These are phyloP conservation scores for Cactoblastis cactorum DNA, from an alignment of 2,888 invertebrate species.

Conservation along the genomic window DNA sequence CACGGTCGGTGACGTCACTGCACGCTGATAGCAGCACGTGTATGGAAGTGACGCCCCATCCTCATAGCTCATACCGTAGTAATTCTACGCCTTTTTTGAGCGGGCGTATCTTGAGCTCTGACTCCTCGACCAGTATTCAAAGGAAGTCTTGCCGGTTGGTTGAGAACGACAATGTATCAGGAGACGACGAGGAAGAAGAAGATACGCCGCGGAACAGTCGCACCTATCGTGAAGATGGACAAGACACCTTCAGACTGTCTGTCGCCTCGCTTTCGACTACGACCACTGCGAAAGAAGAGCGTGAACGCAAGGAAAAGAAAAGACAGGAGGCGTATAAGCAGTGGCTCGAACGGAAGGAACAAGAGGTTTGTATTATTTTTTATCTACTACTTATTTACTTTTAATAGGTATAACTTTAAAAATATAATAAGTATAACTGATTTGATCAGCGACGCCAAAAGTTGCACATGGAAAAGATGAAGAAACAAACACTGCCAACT, in stretches of 20 bases:
- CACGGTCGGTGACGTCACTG: slow-evolving; percentile 63
- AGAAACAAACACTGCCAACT: slow-evolving; percentile 35
- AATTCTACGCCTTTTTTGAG: slow-evolving; percentile 66
- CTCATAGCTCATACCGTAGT: slow-evolving; percentile 63
- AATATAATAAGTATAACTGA: slow-evolving; percentile 1
- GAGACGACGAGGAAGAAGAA: slow-evolving; percentile 32
- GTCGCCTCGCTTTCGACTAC: slow-evolving; percentile 67
- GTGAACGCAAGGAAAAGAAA: slow-evolving; percentile 61
- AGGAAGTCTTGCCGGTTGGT: slow-evolving; percentile 60
- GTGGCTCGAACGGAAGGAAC: slow-evolving; percentile 67
- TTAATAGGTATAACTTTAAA: no score
- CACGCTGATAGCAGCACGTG: slow-evolving; percentile 47
- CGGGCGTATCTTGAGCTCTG: slow-evolving; percentile 48
- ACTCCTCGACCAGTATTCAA: slow-evolving; percentile 55
- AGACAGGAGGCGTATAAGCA: slow-evolving; percentile 62
- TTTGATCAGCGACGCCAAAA: slow-evolving; percentile 52
- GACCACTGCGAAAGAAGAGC: slow-evolving; percentile 65
- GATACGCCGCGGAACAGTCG: slow-evolving; percentile 52
- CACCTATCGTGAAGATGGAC: slow-evolving; percentile 61
- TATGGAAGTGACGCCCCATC: slow-evolving; percentile 63
- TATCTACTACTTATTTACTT: no score
- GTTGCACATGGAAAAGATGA: slow-evolving; percentile 47
- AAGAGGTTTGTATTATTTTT: slow-evolving; percentile 44
- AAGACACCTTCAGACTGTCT: slow-evolving; percentile 67
- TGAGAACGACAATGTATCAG: slow-evolving; percentile 23